phyloP scores from a whole-genome alignment of 2,888 invertebrate genomes.

The Heliconius cydno region DNA sequence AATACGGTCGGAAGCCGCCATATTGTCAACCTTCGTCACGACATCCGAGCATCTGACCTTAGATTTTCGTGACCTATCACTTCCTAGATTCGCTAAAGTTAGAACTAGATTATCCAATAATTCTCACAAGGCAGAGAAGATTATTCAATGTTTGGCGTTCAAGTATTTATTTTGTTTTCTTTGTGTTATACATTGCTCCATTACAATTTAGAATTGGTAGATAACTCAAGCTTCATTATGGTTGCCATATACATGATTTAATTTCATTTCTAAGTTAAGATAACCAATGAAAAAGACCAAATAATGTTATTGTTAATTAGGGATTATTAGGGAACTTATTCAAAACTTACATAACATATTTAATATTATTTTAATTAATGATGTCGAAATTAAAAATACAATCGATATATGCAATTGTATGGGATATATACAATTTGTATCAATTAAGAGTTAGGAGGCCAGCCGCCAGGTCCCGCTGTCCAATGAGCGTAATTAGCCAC shows the following conservation, averaged over 20 bases:
- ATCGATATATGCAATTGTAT: conserved; percentile 17
- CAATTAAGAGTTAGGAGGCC: conserved; percentile 65
- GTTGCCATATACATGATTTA: no score
- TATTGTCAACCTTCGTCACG: conserved; percentile 47
- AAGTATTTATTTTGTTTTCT: not conserved
- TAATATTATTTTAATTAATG: not conserved
- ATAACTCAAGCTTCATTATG: no score
- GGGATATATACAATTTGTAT: conserved; percentile 37
- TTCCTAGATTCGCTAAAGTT: conserved; percentile 50
- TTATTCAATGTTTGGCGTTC: not conserved
- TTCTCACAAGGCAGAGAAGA: not conserved
- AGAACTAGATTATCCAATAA: not conserved
- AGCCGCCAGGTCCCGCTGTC: conserved; percentile 61
- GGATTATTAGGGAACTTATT: no score
- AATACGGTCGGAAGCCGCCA: conserved; percentile 34
- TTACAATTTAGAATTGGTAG: not conserved
- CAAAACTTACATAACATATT: no score
- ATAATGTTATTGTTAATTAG: conserved; percentile 54
- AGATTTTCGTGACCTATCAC: conserved; percentile 47
- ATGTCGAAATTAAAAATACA: conserved; percentile 39
- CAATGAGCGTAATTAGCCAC: conserved; percentile 71
- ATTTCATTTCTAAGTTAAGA: no score
- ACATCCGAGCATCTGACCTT: conserved; percentile 46
- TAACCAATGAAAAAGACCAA: no score
- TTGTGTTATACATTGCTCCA: not conserved